These are phyloP conservation scores for Laspeyria flexula DNA, from an alignment of 2,888 invertebrate species.

Conservation along the genomic window DNA sequence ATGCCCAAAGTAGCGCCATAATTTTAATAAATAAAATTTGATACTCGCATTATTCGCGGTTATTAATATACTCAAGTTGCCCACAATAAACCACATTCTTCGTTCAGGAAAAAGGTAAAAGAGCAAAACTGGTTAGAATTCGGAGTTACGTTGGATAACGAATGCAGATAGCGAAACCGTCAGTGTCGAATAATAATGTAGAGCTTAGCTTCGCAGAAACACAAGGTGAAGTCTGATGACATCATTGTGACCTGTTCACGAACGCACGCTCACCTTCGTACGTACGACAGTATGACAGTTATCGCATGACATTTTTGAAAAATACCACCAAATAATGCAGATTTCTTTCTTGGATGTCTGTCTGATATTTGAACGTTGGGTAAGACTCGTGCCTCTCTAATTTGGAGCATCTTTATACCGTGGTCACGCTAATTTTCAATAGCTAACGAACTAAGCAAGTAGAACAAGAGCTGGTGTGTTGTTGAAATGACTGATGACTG, in stretches of 20 bases:
- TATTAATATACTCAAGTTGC: constrained; percentile 12
- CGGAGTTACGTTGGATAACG: constrained; percentile 62
- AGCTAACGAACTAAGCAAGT: constrained; percentile 62
- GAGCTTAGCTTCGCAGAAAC: constrained; percentile 76
- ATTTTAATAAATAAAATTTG: too few relatives aligned
- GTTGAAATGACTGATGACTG: constrained; percentile 38
- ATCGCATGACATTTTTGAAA: constrained; percentile 44
- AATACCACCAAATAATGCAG: constrained; percentile 27
- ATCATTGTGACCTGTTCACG: constrained; percentile 64
- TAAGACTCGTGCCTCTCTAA: constrained; percentile 51
- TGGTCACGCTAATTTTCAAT: constrained; percentile 75
- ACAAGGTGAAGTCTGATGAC: constrained; percentile 73
- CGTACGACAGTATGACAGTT: constrained; percentile 29
- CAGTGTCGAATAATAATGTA: constrained; percentile 72
- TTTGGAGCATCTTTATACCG: constrained; percentile 41
- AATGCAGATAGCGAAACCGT: constrained; percentile 61
- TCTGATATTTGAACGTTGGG: constrained; percentile 34
- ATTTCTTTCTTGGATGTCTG: constrained; percentile 29
- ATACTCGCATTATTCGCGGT: too few relatives aligned
- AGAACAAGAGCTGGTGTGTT: constrained; percentile 43
- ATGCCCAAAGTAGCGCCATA: too few relatives aligned
- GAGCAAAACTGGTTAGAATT: constrained; percentile 70
- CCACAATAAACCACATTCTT: constrained; percentile 43
- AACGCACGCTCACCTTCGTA: constrained; percentile 72
- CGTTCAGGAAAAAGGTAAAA: constrained; percentile 59